Percentiles rank a stretch among this genome's conserved stretches.
Conservation (phyloP, 2,113 vertebrate genomes). For the Hyla sarda region DNA sequence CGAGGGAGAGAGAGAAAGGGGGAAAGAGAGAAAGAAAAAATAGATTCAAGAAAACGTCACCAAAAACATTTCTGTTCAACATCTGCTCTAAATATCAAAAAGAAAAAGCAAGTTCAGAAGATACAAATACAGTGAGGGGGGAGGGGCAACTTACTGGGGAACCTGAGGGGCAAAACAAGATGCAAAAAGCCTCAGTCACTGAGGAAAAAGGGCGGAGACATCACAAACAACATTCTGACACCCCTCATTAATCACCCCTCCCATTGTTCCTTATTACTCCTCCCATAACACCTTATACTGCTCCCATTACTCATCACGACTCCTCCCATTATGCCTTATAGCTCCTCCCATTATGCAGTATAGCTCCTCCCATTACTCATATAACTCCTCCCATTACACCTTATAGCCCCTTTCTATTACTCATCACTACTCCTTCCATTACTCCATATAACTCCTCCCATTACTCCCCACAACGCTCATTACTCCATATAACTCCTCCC, state of each 20-base stretch:
- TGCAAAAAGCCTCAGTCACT: not conserved
- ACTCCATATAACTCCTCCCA: not conserved
- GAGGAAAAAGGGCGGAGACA: not conserved
- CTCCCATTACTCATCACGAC: not conserved
- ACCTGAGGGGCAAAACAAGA: not conserved
- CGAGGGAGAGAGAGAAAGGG: constrained; percentile 53
- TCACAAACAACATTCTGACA: not conserved
- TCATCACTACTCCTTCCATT: too few species aligned
- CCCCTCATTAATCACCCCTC: not conserved
- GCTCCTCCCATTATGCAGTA: not conserved
- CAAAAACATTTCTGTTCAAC: constrained; percentile 28
- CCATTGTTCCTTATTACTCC: not conserved
- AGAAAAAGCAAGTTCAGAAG: constrained; percentile 34
- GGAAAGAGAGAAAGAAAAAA: constrained; percentile 53
- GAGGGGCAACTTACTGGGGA: not conserved
- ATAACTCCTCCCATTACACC: not conserved
- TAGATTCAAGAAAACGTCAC: constrained; percentile 53
- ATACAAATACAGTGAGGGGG: constrained; percentile 12
- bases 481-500: not conserved
- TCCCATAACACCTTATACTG: not conserved
- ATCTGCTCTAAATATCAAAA: constrained; percentile 41
- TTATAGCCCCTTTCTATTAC: not conserved
- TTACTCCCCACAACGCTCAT: not conserved
- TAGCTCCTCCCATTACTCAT: too few species aligned
- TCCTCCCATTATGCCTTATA: not conserved